phyloP scores from a whole-genome alignment of 2,113 vertebrate genomes.

The Carassius gibelio region DNA sequence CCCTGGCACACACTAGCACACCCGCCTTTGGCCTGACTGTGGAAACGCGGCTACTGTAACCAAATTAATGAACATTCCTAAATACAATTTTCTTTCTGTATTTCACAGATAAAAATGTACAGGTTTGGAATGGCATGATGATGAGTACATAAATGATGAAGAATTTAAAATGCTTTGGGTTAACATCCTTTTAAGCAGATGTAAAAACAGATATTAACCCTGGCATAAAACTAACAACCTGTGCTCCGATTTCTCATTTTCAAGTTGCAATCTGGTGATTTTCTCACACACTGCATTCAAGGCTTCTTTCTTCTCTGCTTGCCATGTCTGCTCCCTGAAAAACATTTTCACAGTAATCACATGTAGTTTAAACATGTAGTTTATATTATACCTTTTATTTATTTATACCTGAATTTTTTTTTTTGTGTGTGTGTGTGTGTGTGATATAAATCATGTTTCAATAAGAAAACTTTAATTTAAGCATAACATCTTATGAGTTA shows the following conservation, averaged over 20 bases:
- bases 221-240: slow-evolving; percentile 57
- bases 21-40: too few species aligned
- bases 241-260: slow-evolving; percentile 67
- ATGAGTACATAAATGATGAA: background rate
- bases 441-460: background rate
- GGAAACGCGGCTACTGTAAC: background rate
- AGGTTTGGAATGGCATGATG: background rate
- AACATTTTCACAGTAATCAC: background rate
- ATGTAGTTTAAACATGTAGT: background rate
- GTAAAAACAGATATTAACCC: background rate
- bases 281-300: slow-evolving; percentile 63
- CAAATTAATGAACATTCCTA: background rate
- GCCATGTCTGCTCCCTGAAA: slow-evolving; percentile 74
- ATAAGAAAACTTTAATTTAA: background rate
- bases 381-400: background rate
- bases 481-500: background rate
- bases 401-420: too few species aligned
- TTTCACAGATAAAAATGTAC: background rate
- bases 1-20: too few species aligned
- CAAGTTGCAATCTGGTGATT: slow-evolving; percentile 54
- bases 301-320: slow-evolving; percentile 71
- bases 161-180: background rate
- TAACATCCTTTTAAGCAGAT: background rate
- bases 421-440: too few species aligned
- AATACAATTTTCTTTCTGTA: background rate